These are phyloP conservation scores for Clarias pachynema DNA, from an alignment of 2,797 vertebrate genomes.

Conservation along the genomic window DNA sequence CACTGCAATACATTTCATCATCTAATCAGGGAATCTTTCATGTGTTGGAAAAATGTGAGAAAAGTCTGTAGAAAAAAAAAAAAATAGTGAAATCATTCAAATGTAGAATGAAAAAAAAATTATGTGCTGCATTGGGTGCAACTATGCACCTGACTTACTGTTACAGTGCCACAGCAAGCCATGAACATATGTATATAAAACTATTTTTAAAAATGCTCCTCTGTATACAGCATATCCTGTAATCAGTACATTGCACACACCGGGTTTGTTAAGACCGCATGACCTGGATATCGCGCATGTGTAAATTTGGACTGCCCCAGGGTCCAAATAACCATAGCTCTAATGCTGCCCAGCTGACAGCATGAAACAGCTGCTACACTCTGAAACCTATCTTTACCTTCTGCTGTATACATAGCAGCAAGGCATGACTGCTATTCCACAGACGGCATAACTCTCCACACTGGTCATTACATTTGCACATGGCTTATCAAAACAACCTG, in stretches of 20 bases:
- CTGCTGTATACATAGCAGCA: slow-evolving; percentile 69
- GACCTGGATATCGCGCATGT: slow-evolving; percentile 6
- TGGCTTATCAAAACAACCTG: neutral
- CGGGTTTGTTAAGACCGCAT: neutral
- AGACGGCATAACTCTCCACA: slow-evolving; percentile 58
- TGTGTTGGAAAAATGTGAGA: neutral
- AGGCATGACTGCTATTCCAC: slow-evolving; percentile 51
- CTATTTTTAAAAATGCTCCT: neutral
- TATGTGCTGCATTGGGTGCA: neutral
- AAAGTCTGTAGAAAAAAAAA: neutral
- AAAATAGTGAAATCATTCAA: neutral
- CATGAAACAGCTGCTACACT: slow-evolving; percentile 62
- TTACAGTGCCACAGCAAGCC: neutral
- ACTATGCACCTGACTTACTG: neutral
- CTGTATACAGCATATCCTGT: neutral
- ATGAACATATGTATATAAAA: neutral
- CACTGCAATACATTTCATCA: neutral
- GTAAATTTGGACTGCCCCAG: slow-evolving; percentile 13
- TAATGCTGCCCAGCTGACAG: slow-evolving; percentile 46
- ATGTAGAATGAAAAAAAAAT: neutral
- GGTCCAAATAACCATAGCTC: neutral
- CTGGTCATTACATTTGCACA: slow-evolving; percentile 17
- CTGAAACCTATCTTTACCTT: slow-evolving; percentile 50
- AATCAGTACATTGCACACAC: neutral
- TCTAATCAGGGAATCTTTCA: neutral